Conservation (phyloP, 2,888 invertebrate genomes). For the Malachius bipustulatus region DNA sequence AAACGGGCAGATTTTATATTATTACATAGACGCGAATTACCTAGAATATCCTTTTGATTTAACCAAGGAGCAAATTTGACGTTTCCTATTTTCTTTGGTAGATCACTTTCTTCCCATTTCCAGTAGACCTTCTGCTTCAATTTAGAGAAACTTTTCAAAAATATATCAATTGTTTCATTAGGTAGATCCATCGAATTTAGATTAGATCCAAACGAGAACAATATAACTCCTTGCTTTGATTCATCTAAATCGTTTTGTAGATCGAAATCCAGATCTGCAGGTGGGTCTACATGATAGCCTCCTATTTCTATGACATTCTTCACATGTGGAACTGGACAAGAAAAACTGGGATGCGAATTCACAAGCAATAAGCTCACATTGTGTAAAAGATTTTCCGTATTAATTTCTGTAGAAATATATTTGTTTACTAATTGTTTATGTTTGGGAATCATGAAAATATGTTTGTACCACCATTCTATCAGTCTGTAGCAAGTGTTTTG, state of each 20-base stretch:
- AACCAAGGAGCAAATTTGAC: not conserved
- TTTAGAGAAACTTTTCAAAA: not conserved
- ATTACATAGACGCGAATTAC: no score
- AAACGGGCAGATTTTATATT: no score
- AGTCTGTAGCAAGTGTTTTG: not conserved
- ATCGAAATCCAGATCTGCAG: not conserved
- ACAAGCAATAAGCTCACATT: not conserved
- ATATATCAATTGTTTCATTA: not conserved
- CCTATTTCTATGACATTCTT: not conserved
- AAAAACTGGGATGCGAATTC: not conserved
- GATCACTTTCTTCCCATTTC: not conserved
- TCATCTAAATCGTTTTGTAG: not conserved
- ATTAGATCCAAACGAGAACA: constrained; percentile 1
- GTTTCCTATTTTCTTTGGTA: not conserved
- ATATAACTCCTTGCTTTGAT: not conserved
- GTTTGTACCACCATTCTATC: not conserved
- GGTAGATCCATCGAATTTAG: not conserved
- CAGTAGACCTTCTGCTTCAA: not conserved
- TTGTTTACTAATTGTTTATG: not conserved
- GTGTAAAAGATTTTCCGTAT: not conserved
- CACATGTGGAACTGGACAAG: not conserved
- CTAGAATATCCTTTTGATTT: not conserved
- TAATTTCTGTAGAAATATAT: not conserved
- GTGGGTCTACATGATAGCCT: not conserved
- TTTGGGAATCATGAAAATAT: not conserved